These are phyloP conservation scores for Balaenoptera acutorostrata DNA, from an alignment of 2,113 vertebrate species.

Conservation along the genomic window DNA sequence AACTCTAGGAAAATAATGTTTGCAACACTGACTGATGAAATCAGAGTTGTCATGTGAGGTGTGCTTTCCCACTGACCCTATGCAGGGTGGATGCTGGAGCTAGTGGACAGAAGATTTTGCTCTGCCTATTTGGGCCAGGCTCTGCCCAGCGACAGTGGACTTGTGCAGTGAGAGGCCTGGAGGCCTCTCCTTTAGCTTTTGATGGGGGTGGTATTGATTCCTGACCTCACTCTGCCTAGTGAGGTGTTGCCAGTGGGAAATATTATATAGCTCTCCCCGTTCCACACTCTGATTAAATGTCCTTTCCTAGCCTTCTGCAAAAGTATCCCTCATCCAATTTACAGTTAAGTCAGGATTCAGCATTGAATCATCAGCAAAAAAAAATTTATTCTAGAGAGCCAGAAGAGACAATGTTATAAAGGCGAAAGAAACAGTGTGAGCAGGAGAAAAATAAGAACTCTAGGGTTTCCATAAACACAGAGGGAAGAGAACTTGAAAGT, in stretches of 20 bases:
- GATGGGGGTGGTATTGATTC: background rate
- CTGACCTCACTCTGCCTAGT: background rate
- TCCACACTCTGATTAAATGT: background rate
- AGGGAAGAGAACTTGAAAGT: slow-evolving; percentile 2
- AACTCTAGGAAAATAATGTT: background rate
- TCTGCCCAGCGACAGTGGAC: background rate
- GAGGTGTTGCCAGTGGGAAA: background rate
- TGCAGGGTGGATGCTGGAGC: background rate
- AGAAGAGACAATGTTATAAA: slow-evolving; percentile 47
- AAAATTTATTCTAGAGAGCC: slow-evolving; percentile 44
- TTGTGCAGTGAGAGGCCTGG: background rate
- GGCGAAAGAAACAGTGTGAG: slow-evolving; percentile 45
- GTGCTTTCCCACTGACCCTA: background rate
- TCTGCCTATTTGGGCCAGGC: background rate
- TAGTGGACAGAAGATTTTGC: background rate
- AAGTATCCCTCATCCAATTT: background rate
- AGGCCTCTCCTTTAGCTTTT: background rate
- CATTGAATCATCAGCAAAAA: background rate
- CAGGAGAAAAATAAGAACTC: slow-evolving; percentile 71
- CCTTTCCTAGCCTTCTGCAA: background rate
- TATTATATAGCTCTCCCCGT: background rate
- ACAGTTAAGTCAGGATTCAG: background rate
- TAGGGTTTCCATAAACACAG: slow-evolving; percentile 59
- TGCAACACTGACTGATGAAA: background rate
- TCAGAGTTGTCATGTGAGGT: background rate